Evolutionary conservation across 30 jellyfish, hydroid and myxozoan genomes (phyloP), one percentile per base, ranked within the genome.

Genomic region (Aurelia sp.): DNA sequence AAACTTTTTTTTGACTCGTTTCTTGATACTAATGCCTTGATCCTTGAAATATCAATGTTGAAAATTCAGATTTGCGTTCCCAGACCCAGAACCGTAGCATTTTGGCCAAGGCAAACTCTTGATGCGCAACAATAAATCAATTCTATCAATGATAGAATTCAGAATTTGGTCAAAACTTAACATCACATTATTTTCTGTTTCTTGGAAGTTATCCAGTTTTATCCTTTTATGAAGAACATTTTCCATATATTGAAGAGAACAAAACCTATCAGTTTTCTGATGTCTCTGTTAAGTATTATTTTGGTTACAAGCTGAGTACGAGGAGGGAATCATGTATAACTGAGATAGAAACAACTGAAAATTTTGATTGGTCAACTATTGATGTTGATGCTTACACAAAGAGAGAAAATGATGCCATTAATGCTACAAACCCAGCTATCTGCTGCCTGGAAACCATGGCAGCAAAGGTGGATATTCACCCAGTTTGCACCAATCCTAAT

Each of bases 401-500:
- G 78, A 66, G 78, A n/a, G n/a, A n/a, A n/a, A n/a, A 4, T 66
- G 78, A 66, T 66, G 52, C 48, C 52, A 22, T n/a, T 21, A 66
- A 66, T 4, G 48, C 52, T n/a, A 66, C 78, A 66, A n/a, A 8
- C 13, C 78, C 78, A 66, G 52, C 41, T 66, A 30, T 66, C 52
- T 66, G 78, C 30, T 66, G 52, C 51, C 52, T 52, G 4, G 13
- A 13, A 66, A 66, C 5, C 13, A 9, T 9, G 48, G 78, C 52
- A 13, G 51, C 13, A 9, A 66, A 4, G 5, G 78, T 13, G 4
- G 41, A 66, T 30, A 66, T 66, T 30, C 31, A 41, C 52, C 78
- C 78, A 66, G 78, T 66, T 41, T 66, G 78, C 78, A 66, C 78
- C 21, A 66, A 66, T 66, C 52, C 22, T n/a, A 66, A n/a, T 22